These are phyloP conservation scores for Colostygia pectinataria DNA, from an alignment of 2,888 invertebrate genomes.

Conservation along the genomic window DNA sequence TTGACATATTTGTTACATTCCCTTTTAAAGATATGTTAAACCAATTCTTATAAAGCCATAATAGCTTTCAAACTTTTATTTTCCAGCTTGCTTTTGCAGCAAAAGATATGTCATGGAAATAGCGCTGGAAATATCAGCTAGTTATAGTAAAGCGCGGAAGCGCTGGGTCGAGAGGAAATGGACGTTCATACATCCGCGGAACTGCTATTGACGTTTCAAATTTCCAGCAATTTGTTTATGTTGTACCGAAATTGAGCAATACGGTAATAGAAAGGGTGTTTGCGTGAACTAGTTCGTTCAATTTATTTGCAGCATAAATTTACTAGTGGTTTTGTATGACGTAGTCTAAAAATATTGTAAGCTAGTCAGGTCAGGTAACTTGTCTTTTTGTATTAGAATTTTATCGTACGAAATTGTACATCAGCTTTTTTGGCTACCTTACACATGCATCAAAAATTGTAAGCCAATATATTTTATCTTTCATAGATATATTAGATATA, in stretches of 20 bases:
- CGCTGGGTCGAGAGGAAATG: slow-evolving; percentile 63
- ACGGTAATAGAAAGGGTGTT: slow-evolving; percentile 9
- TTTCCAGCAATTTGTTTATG: slow-evolving; percentile 42
- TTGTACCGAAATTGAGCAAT: slow-evolving; percentile 22
- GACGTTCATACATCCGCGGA: slow-evolving; percentile 56
- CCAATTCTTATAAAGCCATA: too few relatives aligned
- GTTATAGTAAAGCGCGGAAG: slow-evolving; percentile 64
- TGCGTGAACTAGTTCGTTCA: slow-evolving; percentile 9
- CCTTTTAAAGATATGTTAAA: too few relatives aligned
- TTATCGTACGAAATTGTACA: too few relatives aligned
- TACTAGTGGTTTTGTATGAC: background rate
- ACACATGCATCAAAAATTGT: too few relatives aligned
- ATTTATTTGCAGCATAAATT: slow-evolving; percentile 5
- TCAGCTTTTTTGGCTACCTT: too few relatives aligned
- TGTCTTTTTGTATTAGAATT: too few relatives aligned
- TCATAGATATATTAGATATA: too few relatives aligned
- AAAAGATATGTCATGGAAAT: slow-evolving; percentile 20
- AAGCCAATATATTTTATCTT: too few relatives aligned
- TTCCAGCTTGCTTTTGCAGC: background rate
- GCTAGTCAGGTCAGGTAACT: too few relatives aligned
- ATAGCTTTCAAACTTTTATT: background rate
- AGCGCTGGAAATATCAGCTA: slow-evolving; percentile 55
- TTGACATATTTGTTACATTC: too few relatives aligned
- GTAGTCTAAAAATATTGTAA: too few relatives aligned
- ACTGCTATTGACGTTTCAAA: slow-evolving; percentile 56